These are phyloP conservation scores for Lepus europaeus DNA, from an alignment of 2,113 vertebrate genomes.

Conservation along the genomic window DNA sequence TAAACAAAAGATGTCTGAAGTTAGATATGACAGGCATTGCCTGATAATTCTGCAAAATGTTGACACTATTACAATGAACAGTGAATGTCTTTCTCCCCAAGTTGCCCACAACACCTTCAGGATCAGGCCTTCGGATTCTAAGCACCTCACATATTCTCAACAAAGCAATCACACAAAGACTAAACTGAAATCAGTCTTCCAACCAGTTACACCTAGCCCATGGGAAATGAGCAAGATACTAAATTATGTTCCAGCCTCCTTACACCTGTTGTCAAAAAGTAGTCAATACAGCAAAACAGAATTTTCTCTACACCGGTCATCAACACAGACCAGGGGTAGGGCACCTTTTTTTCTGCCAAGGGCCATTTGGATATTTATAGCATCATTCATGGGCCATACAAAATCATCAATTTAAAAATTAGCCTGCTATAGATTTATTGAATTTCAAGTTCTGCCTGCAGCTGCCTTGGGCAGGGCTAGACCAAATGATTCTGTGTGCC, in stretches of 20 bases:
- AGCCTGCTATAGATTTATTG: no score
- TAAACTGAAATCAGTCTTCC: conserved; percentile 32
- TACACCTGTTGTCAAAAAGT: conserved; percentile 46
- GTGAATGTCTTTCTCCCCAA: not conserved
- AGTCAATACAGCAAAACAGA: not conserved
- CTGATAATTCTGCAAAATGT: conserved; percentile 40
- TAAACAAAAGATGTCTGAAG: conserved; percentile 83
- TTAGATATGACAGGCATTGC: conserved; percentile 44
- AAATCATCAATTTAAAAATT: no score
- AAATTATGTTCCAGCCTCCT: not conserved
- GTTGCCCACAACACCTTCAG: not conserved
- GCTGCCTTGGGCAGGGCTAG: no score
- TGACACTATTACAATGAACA: not conserved
- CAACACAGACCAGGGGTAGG: not conserved
- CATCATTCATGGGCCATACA: no score
- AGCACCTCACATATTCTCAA: not conserved
- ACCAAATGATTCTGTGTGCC: no score
- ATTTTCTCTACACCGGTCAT: not conserved
- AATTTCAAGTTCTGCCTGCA: no score
- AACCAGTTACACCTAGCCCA: not conserved
- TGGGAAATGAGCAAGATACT: not conserved
- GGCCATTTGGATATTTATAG: no score
- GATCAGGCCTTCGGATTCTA: not conserved
- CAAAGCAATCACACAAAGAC: not conserved
- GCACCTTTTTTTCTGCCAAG: no score